Evolutionary conservation across 2,113 vertebrate species (phyloP).

Genomic region (Promerops cafer): DNA sequence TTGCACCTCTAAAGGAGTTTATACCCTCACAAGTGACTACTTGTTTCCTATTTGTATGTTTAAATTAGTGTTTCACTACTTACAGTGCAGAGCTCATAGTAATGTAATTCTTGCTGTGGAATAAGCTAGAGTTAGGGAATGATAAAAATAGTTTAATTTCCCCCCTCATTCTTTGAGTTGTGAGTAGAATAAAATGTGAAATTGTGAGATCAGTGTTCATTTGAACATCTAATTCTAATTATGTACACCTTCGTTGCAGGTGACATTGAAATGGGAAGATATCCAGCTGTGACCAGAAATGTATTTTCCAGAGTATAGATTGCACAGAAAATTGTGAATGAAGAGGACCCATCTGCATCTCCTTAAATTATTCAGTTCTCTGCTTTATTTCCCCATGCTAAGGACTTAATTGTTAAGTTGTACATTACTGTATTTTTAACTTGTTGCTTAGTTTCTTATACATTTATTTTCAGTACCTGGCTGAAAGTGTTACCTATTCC

Average conservation of each 20-base stretch:
- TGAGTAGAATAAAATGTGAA: not conserved
- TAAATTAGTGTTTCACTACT: not conserved
- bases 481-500: slow-evolving; percentile 85
- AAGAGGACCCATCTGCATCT: slow-evolving; percentile 77
- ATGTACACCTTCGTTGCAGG: slow-evolving; percentile 52
- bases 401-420: slow-evolving; percentile 77
- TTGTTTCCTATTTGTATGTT: not conserved
- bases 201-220: not conserved
- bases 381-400: slow-evolving; percentile 72
- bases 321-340: slow-evolving; percentile 75
- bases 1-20: not conserved
- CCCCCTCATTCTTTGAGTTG: not conserved
- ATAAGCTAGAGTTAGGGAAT: not conserved
- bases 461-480: slow-evolving; percentile 86
- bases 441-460: slow-evolving; percentile 79
- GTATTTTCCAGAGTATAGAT: slow-evolving; percentile 74
- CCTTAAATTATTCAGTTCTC: slow-evolving; percentile 79
- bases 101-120: slow-evolving; percentile 9
- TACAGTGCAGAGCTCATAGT: not conserved
- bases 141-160: not conserved
- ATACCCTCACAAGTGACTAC: not conserved
- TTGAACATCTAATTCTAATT: not conserved
- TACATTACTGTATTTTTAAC: slow-evolving; percentile 85
- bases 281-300: slow-evolving; percentile 73
- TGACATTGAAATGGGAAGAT: slow-evolving; percentile 62